Base-by-base conservation (phyloP, 2,797 vertebrate species). In the Propithecus perrieri region DNA sequence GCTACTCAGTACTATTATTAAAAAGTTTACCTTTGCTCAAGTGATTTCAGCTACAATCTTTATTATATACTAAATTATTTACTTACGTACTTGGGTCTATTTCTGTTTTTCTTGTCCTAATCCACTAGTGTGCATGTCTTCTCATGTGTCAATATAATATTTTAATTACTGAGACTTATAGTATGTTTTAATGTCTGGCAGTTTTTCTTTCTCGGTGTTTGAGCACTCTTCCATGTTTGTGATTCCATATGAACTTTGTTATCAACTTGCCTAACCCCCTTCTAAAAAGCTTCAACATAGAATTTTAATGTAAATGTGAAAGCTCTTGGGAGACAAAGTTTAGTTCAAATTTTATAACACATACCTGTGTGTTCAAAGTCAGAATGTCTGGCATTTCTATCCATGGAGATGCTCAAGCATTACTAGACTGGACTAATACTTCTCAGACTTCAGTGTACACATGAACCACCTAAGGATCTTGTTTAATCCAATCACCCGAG, bases 221-320 rank as follows among this genome's bases (percentile, higher is more conserved):
- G 24, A 63, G 26, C 11, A 55, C 50, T 63, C 20, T 41, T 69
- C 28, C 20, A 41, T 30, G 12, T 92, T 75, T 94, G 12, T 13
- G 89, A 35, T 53, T 76, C 46, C 35, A 35, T 43, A 26, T 85
- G 53, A 76, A 87, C n/a, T 95, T 89, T 35, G 57, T 20, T 59
- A 43, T 71, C 53, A 72, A 57, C 59, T 85, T 95, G 22, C 50
- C 33, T 85, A 81, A 57, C 7, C 65, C 17, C 38, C 14, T 57
- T 53, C 78, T 63, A 5, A 38, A 88, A 88, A 85, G 4, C 13
- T 74, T 20, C 63, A 83, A 26, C 4, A 15, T 57, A 85, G 24
- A 91, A 50, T 88, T 96, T 75, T 93, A 75, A 76, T 80, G 22
- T 69, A 89, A 92, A 28, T 69, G 13, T 41, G 13, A 91, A 91